Evolutionary conservation across 2,888 invertebrate species (phyloP).

Genomic region (Brenthis daphne): DNA sequence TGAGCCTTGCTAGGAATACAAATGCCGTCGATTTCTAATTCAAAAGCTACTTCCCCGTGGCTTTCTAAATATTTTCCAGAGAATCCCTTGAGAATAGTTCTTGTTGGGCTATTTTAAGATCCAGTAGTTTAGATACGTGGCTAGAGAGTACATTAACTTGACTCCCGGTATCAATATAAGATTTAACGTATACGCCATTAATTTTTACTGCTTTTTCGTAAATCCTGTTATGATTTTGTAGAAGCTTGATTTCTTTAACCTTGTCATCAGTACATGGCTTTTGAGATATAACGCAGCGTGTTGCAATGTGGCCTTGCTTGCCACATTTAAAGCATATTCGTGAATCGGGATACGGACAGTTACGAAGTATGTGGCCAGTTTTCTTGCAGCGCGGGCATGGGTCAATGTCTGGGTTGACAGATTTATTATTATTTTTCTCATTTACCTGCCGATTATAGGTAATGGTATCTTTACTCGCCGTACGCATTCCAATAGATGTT

Average conservation of each 20-base stretch:
- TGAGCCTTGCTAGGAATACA: slow-evolving; percentile 1
- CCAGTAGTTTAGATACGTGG: too few species aligned
- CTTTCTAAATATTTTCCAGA: too few species aligned
- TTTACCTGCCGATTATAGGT: too few species aligned
- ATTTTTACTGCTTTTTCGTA: slow-evolving; percentile 21
- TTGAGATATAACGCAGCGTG: slow-evolving; percentile 18
- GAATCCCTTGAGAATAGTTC: too few species aligned
- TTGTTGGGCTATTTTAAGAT: too few species aligned
- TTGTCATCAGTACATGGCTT: not conserved
- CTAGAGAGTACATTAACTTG: slow-evolving; percentile 15
- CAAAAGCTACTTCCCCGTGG: slow-evolving; percentile 10
- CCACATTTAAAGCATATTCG: slow-evolving; percentile 41
- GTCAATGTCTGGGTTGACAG: slow-evolving; percentile 22
- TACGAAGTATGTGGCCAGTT: slow-evolving; percentile 33
- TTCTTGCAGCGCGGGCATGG: slow-evolving; percentile 40
- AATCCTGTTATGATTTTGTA: slow-evolving; percentile 37
- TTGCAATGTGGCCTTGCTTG: slow-evolving; percentile 37
- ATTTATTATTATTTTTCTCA: too few species aligned
- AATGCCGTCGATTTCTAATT: slow-evolving; percentile 14
- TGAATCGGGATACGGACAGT: slow-evolving; percentile 37
- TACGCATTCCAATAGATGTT: not conserved
- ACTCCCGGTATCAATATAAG: slow-evolving; percentile 37
- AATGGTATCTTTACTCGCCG: not conserved
- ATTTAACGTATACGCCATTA: slow-evolving; percentile 42
- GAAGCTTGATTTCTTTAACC: slow-evolving; percentile 35